Conservation (phyloP, 1,140 invertebrate species). For the Zaprionus nigranus region DNA sequence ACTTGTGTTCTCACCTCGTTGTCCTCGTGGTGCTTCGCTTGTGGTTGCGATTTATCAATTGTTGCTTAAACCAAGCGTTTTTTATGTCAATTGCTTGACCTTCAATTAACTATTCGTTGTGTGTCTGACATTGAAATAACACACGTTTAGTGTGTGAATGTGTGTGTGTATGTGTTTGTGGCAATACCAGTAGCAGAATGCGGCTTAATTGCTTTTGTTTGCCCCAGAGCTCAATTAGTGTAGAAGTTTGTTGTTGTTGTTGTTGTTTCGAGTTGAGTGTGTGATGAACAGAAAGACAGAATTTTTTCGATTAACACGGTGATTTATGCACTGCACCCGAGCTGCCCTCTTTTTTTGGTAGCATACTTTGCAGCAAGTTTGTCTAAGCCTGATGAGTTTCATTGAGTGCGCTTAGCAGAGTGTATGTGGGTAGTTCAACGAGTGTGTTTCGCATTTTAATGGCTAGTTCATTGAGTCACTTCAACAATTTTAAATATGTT, state of each 20-base stretch:
- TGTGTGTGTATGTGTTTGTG: neutral
- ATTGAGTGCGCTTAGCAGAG: neutral
- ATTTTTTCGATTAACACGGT: slow-evolving; percentile 36
- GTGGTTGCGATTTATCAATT: slow-evolving; percentile 59
- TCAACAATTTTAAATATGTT: neutral
- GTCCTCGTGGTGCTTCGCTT: slow-evolving; percentile 25
- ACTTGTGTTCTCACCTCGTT: slow-evolving; percentile 20
- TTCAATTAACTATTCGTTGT: slow-evolving; percentile 60
- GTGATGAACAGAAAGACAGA: neutral
- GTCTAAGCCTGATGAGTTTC: neutral
- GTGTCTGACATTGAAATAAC: slow-evolving; percentile 75
- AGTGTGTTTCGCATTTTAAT: neutral
- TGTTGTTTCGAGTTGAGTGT: slow-evolving; percentile 29
- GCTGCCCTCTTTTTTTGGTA: slow-evolving; percentile 2
- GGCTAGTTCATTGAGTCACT: neutral
- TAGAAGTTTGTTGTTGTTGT: slow-evolving; percentile 10
- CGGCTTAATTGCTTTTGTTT: slow-evolving; percentile 13
- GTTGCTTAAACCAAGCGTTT: slow-evolving; percentile 52
- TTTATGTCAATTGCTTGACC: slow-evolving; percentile 70
- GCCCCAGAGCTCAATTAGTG: slow-evolving; percentile 10
- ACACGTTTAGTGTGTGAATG: slow-evolving; percentile 29
- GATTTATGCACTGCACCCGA: slow-evolving; percentile 26
- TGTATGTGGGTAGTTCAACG: neutral
- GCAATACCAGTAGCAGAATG: neutral
- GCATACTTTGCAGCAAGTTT: slow-evolving; percentile 12